A percentile compares a stretch with the other conserved stretches of the same genome.
Conservation (phyloP, 2,797 vertebrate species). For the Pyrocephalus nanus region DNA sequence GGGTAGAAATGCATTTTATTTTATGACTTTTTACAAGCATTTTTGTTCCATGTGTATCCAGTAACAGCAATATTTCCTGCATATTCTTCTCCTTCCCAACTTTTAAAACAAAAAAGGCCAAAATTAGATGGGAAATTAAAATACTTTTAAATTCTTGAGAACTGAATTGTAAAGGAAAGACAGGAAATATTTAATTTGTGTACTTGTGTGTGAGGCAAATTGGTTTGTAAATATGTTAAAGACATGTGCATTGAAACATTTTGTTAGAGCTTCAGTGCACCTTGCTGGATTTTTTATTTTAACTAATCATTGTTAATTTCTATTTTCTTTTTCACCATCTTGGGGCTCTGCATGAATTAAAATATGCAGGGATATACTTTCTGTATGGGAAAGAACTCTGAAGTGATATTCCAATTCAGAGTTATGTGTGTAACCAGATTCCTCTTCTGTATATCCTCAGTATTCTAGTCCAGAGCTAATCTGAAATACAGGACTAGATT, state of each 20-base stretch:
- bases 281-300: not conserved
- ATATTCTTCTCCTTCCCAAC: not conserved
- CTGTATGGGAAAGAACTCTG: not conserved
- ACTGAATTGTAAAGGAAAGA: not conserved
- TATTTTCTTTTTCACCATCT: not conserved
- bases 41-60: not conserved
- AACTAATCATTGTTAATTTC: not conserved
- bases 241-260: fast-evolving
- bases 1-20: not conserved
- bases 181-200: not conserved
- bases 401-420: not conserved
- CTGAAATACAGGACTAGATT: not conserved
- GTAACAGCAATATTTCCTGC: not conserved
- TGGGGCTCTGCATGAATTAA: not conserved
- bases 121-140: not conserved
- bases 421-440: not conserved
- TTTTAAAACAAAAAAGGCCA: not conserved
- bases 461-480: not conserved
- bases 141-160: not conserved
- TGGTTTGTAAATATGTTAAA: not conserved
- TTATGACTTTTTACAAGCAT: not conserved
- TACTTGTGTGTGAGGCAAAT: not conserved
- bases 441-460: not conserved
- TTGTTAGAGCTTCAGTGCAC: not conserved
- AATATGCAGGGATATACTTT: not conserved